Evolutionary conservation across 2,113 vertebrate species (phyloP), one percentile per base, ranked within the genome.

Genomic region (Leptosomus discolor): DNA sequence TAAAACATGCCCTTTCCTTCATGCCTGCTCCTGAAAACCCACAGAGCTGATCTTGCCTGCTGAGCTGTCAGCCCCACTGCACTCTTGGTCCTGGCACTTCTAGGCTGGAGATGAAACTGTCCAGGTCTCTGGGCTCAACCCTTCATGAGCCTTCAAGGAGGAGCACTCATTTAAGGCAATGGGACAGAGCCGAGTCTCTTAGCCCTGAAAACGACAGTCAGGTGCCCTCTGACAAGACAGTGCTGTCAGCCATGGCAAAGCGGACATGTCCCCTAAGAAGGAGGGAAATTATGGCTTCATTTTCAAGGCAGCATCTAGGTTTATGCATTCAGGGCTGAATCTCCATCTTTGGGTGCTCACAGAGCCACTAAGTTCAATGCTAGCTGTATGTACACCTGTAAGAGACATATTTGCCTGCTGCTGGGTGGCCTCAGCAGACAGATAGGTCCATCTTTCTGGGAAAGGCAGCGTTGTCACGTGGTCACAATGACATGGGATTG

Each of bases 341-440:
- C 41, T 43, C 46, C 41, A 30, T 11, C 23, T 79, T 23, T 79
- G 21, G 12, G 29, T 65, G 56, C 12, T 19, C 27, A 39, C 34
- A 23, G n/a, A 34, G 30, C 36, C 37, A 51, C 26, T 0, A 2
- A 30, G 15, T 56, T 20, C 1, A 0, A 5, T 37, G 12, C 27
- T 20, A 50, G 27, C 41, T 82, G 24, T 36, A 41, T 43, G 21
- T 37, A 8, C 32, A 17, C 5, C 36, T 36, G 8, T 22, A 23
- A 79, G 39, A 36, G 51, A 18, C 37, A 37, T 54, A 32, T 41
- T 60, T 78, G 7, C 13, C 63, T 86, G 51, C 64, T 87, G 45
- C 54, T 6, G 1, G 36, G 32, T 46, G 50, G 58, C 30, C 24
- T 77, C 56, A 48, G 45, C 39, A 9, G 45, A 48, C 6, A n/a